Evolutionary conservation across 2,888 invertebrate species (phyloP).

Genomic region (Phytoseiulus persimilis): DNA sequence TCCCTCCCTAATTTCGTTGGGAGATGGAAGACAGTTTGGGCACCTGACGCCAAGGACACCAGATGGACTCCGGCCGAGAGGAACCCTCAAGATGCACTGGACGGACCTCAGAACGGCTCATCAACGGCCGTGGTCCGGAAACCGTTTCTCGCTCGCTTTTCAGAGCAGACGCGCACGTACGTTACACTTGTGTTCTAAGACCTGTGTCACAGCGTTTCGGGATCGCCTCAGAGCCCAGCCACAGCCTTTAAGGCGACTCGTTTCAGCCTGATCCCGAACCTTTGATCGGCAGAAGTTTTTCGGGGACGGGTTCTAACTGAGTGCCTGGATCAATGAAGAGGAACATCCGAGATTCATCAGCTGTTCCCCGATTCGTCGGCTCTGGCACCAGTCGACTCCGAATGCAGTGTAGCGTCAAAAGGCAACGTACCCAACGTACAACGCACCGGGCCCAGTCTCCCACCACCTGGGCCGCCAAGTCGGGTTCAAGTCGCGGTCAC

Average conservation of each 20-base stretch:
- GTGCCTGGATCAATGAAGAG: not conserved
- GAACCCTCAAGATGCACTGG: not conserved
- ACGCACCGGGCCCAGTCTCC: not conserved
- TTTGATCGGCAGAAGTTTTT: not conserved
- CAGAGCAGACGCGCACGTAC: no score
- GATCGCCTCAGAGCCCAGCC: no score
- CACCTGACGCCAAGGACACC: conserved; percentile 33
- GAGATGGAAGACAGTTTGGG: not conserved
- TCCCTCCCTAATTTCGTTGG: not conserved
- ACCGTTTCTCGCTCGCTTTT: not conserved
- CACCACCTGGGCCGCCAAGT: not conserved
- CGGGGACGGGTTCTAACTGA: not conserved
- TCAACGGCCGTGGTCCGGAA: not conserved
- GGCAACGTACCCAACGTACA: conserved; percentile 39
- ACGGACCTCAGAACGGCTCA: not conserved
- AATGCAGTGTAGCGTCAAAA: conserved; percentile 37
- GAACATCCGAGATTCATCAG: conserved; percentile 38
- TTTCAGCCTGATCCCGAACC: no score
- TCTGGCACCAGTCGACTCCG: not conserved
- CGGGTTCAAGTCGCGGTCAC: conserved; percentile 5
- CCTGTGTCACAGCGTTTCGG: no score
- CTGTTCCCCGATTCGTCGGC: conserved; percentile 6
- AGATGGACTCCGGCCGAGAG: conserved; percentile 24
- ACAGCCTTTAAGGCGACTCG: no score
- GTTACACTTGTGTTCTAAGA: no score